Percentiles rank a stretch among this genome's conserved stretches.
phyloP scores from a whole-genome alignment of 2,888 invertebrate species.

The Drosophila engyochracea region DNA sequence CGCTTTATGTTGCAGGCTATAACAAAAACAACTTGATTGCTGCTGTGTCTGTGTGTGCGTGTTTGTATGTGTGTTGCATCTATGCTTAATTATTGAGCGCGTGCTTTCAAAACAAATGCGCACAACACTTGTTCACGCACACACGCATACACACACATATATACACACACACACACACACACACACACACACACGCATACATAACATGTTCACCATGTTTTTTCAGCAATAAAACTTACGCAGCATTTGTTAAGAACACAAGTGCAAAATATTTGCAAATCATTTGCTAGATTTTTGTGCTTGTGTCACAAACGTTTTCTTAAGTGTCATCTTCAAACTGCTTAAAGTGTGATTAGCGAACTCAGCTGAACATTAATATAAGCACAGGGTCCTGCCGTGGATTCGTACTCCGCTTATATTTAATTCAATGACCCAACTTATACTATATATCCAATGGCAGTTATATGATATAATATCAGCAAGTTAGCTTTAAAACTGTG shows the following conservation, averaged over 20 bases:
- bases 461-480: not conserved
- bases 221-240: conserved; percentile 35
- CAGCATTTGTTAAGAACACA: conserved; percentile 37
- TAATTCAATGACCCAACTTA: not conserved
- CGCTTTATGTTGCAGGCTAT: conserved; percentile 52
- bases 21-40: conserved; percentile 38
- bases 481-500: not conserved
- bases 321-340: conserved; percentile 26
- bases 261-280: conserved; percentile 65
- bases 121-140: conserved; percentile 16
- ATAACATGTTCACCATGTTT: conserved; percentile 18
- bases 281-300: conserved; percentile 49
- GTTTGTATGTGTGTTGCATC: conserved; percentile 40
- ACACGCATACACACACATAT: not conserved
- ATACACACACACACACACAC: not conserved
- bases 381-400: not conserved
- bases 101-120: conserved; percentile 45
- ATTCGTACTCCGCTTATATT: not conserved
- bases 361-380: not conserved
- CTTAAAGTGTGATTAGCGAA: conserved; percentile 18
- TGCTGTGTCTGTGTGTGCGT: conserved; percentile 3
- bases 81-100: conserved; percentile 70
- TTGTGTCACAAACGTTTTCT: conserved; percentile 24
- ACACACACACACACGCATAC: not conserved
- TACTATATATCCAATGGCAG: not conserved